phyloP scores from a whole-genome alignment of 2,888 invertebrate species.

The Dicyrtomina minuta region DNA sequence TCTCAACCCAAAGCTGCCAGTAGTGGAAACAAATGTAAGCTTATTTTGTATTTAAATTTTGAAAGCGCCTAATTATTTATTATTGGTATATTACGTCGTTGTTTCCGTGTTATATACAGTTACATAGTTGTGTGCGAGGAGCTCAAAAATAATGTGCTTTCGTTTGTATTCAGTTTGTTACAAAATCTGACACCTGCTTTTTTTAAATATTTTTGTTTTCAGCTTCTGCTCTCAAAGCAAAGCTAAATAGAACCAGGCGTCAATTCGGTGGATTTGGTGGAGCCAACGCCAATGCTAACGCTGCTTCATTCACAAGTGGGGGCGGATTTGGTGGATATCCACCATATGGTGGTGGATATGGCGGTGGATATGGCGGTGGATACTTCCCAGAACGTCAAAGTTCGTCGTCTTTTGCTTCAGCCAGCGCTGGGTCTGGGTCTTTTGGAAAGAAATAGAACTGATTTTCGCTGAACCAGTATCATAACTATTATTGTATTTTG shows the following conservation, averaged over 20 bases:
- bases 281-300: slow-evolving; percentile 14
- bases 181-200: no score
- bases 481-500: background rate
- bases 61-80: background rate
- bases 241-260: slow-evolving; percentile 8
- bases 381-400: background rate
- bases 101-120: background rate
- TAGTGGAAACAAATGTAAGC: slow-evolving; percentile 7
- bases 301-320: background rate
- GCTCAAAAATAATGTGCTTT: background rate
- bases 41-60: slow-evolving; percentile 2
- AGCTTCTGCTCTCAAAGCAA: background rate
- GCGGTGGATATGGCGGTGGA: slow-evolving; percentile 13
- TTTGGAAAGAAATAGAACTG: background rate
- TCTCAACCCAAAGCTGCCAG: background rate
- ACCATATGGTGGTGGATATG: slow-evolving; percentile 20
- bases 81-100: background rate
- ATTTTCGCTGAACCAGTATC: no score
- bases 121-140: background rate
- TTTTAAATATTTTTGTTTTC: no score
- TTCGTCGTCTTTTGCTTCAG: slow-evolving; percentile 1
- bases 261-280: slow-evolving; percentile 15
- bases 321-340: background rate
- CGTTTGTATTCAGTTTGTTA: background rate
- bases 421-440: background rate